Evolutionary conservation across 2,888 invertebrate species (phyloP).

Genomic region (Erpobdella octoculata): DNA sequence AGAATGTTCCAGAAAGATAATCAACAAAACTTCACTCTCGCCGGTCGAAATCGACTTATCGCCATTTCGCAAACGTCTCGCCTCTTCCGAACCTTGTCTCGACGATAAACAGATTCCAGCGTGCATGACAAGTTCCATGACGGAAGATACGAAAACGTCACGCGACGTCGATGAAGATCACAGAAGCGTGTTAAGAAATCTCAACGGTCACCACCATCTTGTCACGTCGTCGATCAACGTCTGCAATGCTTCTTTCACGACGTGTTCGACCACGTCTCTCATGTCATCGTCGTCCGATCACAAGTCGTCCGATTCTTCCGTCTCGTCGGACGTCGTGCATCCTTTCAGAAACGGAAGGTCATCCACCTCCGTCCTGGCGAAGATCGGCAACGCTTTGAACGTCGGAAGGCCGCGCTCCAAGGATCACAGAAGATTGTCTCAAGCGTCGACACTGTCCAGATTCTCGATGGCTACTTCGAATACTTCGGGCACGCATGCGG

Average conservation of each 20-base stretch:
- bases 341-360: not conserved
- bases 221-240: not conserved
- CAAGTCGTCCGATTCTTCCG: constrained; percentile 7
- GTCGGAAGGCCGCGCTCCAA: not conserved
- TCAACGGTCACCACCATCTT: not conserved
- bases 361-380: not conserved
- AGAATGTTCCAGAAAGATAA: too few relatives aligned
- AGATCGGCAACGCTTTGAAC: not conserved
- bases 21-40: too few relatives aligned
- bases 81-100: not conserved
- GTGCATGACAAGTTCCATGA: too few relatives aligned
- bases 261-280: not conserved
- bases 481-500: not conserved
- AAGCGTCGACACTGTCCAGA: not conserved
- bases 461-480: not conserved
- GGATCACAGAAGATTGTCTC: not conserved
- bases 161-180: too few relatives aligned
- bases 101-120: too few relatives aligned
- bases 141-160: too few relatives aligned
- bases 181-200: not conserved
- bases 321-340: not conserved
- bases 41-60: too few relatives aligned
- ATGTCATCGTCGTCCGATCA: not conserved
- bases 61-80: too few relatives aligned
- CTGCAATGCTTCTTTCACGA: not conserved